Conservation (phyloP, 2,797 vertebrate species). For the Lates japonicus region DNA sequence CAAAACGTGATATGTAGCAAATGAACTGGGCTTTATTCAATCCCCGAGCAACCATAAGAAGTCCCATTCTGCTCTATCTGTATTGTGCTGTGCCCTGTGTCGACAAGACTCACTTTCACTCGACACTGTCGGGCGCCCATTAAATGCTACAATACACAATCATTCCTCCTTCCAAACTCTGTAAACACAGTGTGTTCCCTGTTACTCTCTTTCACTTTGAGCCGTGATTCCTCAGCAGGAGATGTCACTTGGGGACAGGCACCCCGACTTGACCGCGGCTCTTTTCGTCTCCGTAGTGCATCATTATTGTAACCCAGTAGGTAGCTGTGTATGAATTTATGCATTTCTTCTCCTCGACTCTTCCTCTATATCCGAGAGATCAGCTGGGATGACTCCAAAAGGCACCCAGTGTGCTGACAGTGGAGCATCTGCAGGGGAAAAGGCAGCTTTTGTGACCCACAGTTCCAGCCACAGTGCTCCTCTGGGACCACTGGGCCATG, state of each 20-base stretch:
- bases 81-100: slow-evolving; percentile 73
- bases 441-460: slow-evolving; percentile 56
- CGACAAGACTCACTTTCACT: slow-evolving; percentile 73
- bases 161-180: slow-evolving; percentile 66
- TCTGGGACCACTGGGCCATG: slow-evolving; percentile 56
- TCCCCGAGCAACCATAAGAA: slow-evolving; percentile 78
- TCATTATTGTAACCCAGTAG: slow-evolving; percentile 35
- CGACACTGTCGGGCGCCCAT: slow-evolving; percentile 70
- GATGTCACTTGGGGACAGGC: slow-evolving; percentile 44
- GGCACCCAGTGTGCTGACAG: slow-evolving; percentile 47
- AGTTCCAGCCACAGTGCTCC: slow-evolving; percentile 62
- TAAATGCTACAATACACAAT: slow-evolving; percentile 72
- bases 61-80: slow-evolving; percentile 66
- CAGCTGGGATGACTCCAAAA: slow-evolving; percentile 69
- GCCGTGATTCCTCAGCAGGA: slow-evolving; percentile 43
- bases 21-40: slow-evolving; percentile 82
- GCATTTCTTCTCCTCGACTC: slow-evolving; percentile 29
- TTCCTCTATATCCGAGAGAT: slow-evolving; percentile 47
- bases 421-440: slow-evolving; percentile 46
- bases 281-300: slow-evolving; percentile 27
- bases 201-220: slow-evolving; percentile 51
- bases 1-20: slow-evolving; percentile 81
- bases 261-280: slow-evolving; percentile 50
- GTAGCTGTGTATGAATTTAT: slow-evolving; percentile 50
- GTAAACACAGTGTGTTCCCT: slow-evolving; percentile 50